Base-by-base conservation (phyloP, 2,888 invertebrate species). In the Entomobrya multifasciata region DNA sequence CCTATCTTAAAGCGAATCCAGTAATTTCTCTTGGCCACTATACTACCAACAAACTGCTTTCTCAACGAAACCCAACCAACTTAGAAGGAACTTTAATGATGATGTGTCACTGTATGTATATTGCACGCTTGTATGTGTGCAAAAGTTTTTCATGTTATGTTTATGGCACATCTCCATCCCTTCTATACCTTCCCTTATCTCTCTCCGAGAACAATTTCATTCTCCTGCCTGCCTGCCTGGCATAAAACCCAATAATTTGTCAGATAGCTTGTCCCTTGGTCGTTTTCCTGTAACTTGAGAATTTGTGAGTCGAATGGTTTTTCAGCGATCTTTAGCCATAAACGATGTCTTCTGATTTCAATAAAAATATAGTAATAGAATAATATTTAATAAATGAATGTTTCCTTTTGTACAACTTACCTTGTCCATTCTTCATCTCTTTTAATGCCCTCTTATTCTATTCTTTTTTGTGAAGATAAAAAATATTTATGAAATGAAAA, bases 241-340 rank as follows among this genome's bases (percentile, higher is more conserved):
- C 15, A 74, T 74, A 25, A n/a, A n/a, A 41, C 36, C 41, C 36
- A 81, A 72, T 72, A 81, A 81, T 81, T 81, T 81, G 81, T 81
- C 72, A n/a, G 60, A 52, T 57, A 72, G 52, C 70, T 81, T 81
- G 70, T 81, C 81, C 57, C 72, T 20, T n/a, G 4, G 27, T 60
- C 36, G 5, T 15, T 25, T 1, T 13, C 60, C 15, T 10, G 30
- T 27, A 81, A 55, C 30, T 70, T 81, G 81, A 81, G 67, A 27
- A 72, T 36, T 81, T 57, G 81, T 81, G 70, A 81, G 70, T 81
- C n/a, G n/a, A 81, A 81, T 17, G 47, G 70, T n/a, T 15, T 72
- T 55, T 30, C 27, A 15, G n/a, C n/a, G 52, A 27, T 79, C 67
- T 30, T 25, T 30, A 30, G 81, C 55, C 70, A 72, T n/a, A n/a